These are phyloP conservation scores for Drosophila pseudoobscura DNA, from an alignment of 1,140 invertebrate genomes.

Conservation along the genomic window DNA sequence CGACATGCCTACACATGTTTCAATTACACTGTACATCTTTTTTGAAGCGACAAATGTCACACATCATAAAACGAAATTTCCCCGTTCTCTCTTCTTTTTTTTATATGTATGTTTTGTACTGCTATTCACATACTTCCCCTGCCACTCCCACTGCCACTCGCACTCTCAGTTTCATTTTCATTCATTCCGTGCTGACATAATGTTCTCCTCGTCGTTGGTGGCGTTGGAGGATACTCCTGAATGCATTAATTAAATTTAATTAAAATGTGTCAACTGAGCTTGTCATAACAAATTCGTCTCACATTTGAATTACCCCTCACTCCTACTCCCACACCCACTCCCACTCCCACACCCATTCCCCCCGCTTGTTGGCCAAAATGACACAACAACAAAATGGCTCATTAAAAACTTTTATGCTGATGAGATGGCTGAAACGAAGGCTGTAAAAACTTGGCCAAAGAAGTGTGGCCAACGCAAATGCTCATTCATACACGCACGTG, in stretches of 20 bases:
- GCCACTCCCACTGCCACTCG: too few relatives aligned
- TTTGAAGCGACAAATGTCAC: slow-evolving; percentile 47
- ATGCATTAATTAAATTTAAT: slow-evolving; percentile 81
- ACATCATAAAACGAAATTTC: slow-evolving; percentile 39
- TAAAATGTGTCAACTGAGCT: slow-evolving; percentile 80
- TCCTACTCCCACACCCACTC: background rate
- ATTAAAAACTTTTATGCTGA: slow-evolving; percentile 81
- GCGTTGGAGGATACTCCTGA: slow-evolving; percentile 26
- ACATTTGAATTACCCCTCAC: slow-evolving; percentile 33
- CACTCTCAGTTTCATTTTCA: slow-evolving; percentile 12
- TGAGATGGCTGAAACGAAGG: slow-evolving; percentile 54
- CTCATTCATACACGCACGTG: background rate
- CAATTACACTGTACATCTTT: slow-evolving; percentile 42
- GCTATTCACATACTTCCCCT: too few relatives aligned
- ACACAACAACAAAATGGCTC: slow-evolving; percentile 68
- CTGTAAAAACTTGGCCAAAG: slow-evolving; percentile 55
- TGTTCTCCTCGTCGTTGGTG: slow-evolving; percentile 19
- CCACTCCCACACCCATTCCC: too few relatives aligned
- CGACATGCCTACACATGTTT: slow-evolving; percentile 43
- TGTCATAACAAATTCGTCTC: slow-evolving; percentile 78
- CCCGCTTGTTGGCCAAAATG: background rate
- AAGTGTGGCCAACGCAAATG: slow-evolving; percentile 13
- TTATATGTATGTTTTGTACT: slow-evolving; percentile 10
- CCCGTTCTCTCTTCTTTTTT: background rate
- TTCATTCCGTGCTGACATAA: slow-evolving; percentile 34